Base-by-base conservation (phyloP, 2,113 vertebrate genomes). In the Dicentrarchus labrax region DNA sequence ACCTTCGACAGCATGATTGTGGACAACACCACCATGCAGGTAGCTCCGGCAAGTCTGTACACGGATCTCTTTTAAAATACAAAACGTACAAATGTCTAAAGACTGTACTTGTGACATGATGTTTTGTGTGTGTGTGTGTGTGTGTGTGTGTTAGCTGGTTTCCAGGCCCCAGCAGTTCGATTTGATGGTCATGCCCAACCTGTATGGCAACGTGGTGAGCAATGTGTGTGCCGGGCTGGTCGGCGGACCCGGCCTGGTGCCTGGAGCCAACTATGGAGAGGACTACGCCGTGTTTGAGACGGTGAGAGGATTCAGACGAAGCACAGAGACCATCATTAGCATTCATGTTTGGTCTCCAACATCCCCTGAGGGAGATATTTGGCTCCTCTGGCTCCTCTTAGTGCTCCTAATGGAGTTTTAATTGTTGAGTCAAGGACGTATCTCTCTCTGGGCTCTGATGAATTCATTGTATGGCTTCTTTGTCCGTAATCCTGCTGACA, bases 11-110 rank as follows among this genome's bases (percentile, higher is more conserved):
- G 74, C 85, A 97, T 97, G 96, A 97, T 97, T 5, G 96, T 97
- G 39, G 96, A 97, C 85, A 97, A 97, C 85, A 96, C 96, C 21
- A 96, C 96, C 73, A 97, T 97, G 96, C 96, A 97, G 96, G 96
- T 97, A 69, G 38, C 57, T 9, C 16, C 56, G 24, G 38, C 69
- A 15, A 22, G 36, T 41, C 19, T 43, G 38, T 16, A 43, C 57
- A 2, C 13, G 11, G 24, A 59, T 24, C 7, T 10, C 15, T 13
- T 71, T 41, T 56, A 71, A 24, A 24, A 72, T 30, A 30, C 30
- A 30, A 30, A 30, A 30, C 30, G 30, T 3, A 30, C 30, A 30
- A 30, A 30, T 30, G 30, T 30, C 30, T 30, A 30, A 30, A 30
- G 30, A 30, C 4, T 30, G 30, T 3, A 30, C 30, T 30, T 30